Evolutionary conservation across 2,113 vertebrate species (phyloP).

Genomic region (Myrmecobius fasciatus): DNA sequence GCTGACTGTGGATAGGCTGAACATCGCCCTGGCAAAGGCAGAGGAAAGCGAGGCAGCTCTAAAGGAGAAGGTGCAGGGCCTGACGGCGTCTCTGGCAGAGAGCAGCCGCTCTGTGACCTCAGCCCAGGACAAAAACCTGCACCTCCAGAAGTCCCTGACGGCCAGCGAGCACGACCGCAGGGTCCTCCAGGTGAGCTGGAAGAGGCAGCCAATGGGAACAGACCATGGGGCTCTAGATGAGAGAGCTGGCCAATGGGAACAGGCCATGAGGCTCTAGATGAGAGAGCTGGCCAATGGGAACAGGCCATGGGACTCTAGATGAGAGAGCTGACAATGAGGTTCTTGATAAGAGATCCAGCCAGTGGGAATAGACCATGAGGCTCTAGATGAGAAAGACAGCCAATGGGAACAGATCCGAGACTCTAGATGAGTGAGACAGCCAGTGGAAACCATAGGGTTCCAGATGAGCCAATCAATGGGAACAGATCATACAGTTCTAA

Average conservation of each 20-base stretch:
- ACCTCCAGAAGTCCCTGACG: conserved; percentile 86
- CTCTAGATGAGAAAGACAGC: background rate
- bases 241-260: background rate
- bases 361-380: too few species aligned
- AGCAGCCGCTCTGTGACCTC: conserved; percentile 75
- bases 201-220: background rate
- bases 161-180: conserved; percentile 88
- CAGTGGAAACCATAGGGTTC: too few species aligned
- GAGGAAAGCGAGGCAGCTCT: conserved; percentile 85
- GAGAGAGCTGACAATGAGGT: too few species aligned
- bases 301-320: too few species aligned
- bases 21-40: conserved; percentile 83
- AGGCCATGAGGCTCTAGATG: background rate
- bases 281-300: too few species aligned
- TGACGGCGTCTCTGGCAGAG: conserved; percentile 82
- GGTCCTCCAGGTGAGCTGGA: conserved; percentile 87
- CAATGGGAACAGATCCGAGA: too few species aligned
- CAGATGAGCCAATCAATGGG: too few species aligned
- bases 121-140: conserved; percentile 83
- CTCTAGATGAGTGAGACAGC: background rate
- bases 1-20: conserved; percentile 87
- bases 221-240: background rate
- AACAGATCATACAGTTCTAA: too few species aligned
- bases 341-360: too few species aligned
- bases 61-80: conserved; percentile 81